A percentile compares a stretch with the other conserved stretches of the same genome.
phyloP scores from a whole-genome alignment of 1,140 invertebrate genomes.

The Daktulosphaira vitifoliae region DNA sequence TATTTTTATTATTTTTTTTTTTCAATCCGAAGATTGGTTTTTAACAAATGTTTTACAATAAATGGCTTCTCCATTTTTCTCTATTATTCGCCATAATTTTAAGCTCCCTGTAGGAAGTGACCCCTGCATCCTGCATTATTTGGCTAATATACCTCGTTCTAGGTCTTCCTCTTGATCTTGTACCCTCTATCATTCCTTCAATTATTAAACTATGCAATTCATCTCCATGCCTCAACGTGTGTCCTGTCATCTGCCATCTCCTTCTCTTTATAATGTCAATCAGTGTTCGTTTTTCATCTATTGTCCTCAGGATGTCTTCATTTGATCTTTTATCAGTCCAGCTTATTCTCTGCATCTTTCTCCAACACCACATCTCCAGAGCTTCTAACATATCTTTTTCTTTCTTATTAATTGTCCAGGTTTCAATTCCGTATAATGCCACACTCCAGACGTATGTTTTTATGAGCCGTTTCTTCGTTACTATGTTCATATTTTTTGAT shows the following conservation, averaged over 20 bases:
- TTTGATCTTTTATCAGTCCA: conserved; percentile 7
- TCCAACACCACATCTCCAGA: conserved; percentile 11
- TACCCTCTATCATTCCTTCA: conserved; percentile 5
- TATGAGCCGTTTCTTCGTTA: conserved; percentile 8
- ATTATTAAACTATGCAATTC: conserved; percentile 2
- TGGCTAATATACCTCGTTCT: background rate
- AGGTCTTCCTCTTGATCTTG: background rate
- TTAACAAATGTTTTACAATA: background rate
- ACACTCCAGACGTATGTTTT: conserved; percentile 21
- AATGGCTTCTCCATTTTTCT: background rate
- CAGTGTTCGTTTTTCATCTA: conserved; percentile 8
- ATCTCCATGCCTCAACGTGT: conserved; percentile 2
- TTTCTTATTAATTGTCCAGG: conserved; percentile 8
- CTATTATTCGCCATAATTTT: background rate
- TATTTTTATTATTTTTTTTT: background rate
- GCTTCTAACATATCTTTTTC: conserved; percentile 20
- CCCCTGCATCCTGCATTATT: background rate
- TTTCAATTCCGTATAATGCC: conserved; percentile 6
- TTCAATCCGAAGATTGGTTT: conserved; percentile 38
- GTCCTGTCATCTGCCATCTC: background rate
- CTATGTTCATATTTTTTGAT: background rate
- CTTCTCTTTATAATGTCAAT: conserved; percentile 7
- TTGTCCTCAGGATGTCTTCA: background rate
- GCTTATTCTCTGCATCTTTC: conserved; percentile 15
- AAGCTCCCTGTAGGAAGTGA: background rate